phyloP scores from a whole-genome alignment of 2,888 invertebrate genomes.

The Beris morrisii region DNA sequence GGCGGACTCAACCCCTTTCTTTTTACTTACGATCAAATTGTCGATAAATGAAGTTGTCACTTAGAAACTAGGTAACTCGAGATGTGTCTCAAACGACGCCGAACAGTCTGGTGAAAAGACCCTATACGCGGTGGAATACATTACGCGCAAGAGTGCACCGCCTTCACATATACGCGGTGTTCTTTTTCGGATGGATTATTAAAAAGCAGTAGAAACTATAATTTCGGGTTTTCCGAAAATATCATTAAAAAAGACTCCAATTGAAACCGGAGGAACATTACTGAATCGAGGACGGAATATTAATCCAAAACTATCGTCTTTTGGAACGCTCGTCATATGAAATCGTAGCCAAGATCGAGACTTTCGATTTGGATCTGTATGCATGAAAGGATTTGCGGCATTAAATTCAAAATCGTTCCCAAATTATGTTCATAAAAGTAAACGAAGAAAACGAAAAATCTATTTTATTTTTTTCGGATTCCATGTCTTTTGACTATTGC shows the following conservation, averaged over 20 bases:
- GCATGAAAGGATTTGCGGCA: constrained; percentile 23
- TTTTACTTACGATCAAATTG: constrained; percentile 6
- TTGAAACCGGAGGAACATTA: constrained; percentile 12
- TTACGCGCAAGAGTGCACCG: constrained; percentile 1
- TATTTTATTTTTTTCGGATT: too few relatives aligned
- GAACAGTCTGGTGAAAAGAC: constrained; percentile 11
- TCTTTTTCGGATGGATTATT: constrained; percentile 9
- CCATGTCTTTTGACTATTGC: too few relatives aligned
- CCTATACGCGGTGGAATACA: constrained; percentile 1
- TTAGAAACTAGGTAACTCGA: constrained; percentile 10
- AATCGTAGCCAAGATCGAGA: neutral
- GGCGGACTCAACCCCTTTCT: constrained; percentile 9
- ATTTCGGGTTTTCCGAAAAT: constrained; percentile 20
- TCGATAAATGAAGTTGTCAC: constrained; percentile 21
- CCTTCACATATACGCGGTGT: neutral
- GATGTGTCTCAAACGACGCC: constrained; percentile 22
- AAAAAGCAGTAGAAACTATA: constrained; percentile 29
- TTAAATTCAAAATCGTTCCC: constrained; percentile 29
- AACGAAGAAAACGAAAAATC: too few relatives aligned
- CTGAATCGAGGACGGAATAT: neutral
- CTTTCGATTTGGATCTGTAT: constrained; percentile 18
- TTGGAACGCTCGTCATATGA: neutral
- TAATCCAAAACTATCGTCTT: neutral
- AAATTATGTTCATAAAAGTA: constrained; percentile 27
- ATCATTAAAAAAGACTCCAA: constrained; percentile 4